A percentile compares a stretch with the other conserved stretches of the same genome.
Conservation (phyloP, 2,113 vertebrate genomes). For the Erinaceus europaeus region DNA sequence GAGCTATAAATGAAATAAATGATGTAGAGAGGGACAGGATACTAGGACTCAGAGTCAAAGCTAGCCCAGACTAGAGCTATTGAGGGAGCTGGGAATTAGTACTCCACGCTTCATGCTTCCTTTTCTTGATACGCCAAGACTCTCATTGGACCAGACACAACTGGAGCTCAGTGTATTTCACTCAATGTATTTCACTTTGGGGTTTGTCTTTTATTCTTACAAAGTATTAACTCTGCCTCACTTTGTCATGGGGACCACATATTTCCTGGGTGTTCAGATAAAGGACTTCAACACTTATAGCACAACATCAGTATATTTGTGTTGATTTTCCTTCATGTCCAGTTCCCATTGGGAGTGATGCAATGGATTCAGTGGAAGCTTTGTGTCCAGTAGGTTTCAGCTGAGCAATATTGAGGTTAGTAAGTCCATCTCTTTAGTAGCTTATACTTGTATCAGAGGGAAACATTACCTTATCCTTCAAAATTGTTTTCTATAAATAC, state of each 20-base stretch:
- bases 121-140: neutral
- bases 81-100: neutral
- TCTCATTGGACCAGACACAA: neutral
- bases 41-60: neutral
- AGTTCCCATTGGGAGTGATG: neutral
- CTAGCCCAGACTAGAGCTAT: neutral
- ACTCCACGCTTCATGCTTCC: neutral
- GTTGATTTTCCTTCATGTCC: neutral
- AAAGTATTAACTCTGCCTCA: neutral
- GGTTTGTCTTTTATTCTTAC: neutral
- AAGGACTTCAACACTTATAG: neutral
- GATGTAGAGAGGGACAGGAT: neutral
- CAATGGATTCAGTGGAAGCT: neutral
- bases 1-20: neutral
- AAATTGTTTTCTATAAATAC: neutral
- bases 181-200: neutral
- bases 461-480: neutral
- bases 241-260: neutral
- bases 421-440: neutral
- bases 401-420: neutral
- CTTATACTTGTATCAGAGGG: neutral
- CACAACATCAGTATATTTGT: neutral
- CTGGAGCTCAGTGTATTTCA: neutral
- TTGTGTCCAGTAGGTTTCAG: neutral
- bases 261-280: neutral